Conservation (phyloP, 2,888 invertebrate species). For the Lepidocyrtoides sp. region DNA sequence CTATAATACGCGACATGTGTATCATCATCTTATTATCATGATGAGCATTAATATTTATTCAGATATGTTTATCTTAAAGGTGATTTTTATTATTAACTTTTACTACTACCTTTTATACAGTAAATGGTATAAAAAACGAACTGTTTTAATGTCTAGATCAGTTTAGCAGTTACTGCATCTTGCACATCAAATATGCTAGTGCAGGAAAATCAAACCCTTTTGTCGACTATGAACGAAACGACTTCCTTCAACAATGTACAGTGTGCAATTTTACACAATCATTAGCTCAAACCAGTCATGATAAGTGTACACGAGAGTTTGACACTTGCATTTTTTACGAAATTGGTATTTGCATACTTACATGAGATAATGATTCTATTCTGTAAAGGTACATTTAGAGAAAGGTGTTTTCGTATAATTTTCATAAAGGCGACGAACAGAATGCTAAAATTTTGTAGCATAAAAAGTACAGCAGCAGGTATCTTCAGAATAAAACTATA, state of each 20-base stretch:
- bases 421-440: too few relatives aligned
- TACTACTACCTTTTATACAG: neutral
- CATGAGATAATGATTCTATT: slow-evolving; percentile 20
- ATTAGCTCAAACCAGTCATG: neutral
- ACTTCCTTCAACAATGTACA: neutral
- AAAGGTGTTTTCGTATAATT: neutral
- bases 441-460: neutral
- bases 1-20: neutral
- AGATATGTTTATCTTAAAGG: neutral
- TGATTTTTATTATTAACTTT: neutral
- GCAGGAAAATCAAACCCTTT: too few relatives aligned
- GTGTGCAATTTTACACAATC: neutral
- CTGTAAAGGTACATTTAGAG: neutral
- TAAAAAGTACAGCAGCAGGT: slow-evolving; percentile 3
- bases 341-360: neutral
- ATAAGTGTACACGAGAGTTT: neutral
- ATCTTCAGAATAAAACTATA: neutral
- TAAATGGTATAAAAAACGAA: neutral
- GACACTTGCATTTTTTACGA: slow-evolving; percentile 22
- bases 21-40: neutral
- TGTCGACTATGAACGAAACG: neutral
- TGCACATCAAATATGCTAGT: too few relatives aligned
- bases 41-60: neutral
- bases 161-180: neutral
- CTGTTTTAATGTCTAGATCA: neutral